Conservation (phyloP, 2,888 invertebrate genomes). For the Melanophora roralis region DNA sequence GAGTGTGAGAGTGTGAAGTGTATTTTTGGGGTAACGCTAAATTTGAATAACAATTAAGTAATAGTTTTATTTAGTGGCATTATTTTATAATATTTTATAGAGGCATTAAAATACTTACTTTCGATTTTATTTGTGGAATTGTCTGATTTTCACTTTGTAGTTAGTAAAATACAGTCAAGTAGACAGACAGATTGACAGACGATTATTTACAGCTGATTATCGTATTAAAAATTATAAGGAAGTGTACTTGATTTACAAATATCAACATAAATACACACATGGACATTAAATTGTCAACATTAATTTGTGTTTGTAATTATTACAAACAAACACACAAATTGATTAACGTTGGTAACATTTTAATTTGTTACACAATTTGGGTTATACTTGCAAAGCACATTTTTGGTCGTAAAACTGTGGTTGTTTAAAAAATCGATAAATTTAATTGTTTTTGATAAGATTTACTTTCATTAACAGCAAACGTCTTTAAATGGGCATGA, state of each 20-base stretch:
- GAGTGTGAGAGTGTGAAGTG: constrained; percentile 44
- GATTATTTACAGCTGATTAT: constrained; percentile 32
- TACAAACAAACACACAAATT: background rate
- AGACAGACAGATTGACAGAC: background rate
- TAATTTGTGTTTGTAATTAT: background rate
- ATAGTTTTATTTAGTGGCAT: constrained; percentile 26
- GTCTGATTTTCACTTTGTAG: background rate
- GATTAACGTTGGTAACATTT: constrained; percentile 22
- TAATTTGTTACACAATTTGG: constrained; percentile 19
- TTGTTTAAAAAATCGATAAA: constrained; percentile 20
- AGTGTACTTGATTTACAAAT: constrained; percentile 24
- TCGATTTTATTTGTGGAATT: constrained; percentile 15
- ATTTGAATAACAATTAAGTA: constrained; percentile 56
- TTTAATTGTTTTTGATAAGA: background rate
- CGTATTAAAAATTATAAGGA: constrained; percentile 30
- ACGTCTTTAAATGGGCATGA: constrained; percentile 1
- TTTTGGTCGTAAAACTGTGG: background rate
- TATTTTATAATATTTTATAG: background rate
- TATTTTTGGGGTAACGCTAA: constrained; percentile 14
- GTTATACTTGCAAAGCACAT: constrained; percentile 50
- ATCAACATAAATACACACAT: background rate
- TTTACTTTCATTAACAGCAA: constrained; percentile 27
- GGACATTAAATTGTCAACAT: too few relatives aligned
- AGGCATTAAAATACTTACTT: background rate
- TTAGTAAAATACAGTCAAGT: background rate